Evolutionary conservation across 2,113 vertebrate genomes (phyloP), one percentile per base, ranked within the genome.

Genomic region (Charadrius vociferus): DNA sequence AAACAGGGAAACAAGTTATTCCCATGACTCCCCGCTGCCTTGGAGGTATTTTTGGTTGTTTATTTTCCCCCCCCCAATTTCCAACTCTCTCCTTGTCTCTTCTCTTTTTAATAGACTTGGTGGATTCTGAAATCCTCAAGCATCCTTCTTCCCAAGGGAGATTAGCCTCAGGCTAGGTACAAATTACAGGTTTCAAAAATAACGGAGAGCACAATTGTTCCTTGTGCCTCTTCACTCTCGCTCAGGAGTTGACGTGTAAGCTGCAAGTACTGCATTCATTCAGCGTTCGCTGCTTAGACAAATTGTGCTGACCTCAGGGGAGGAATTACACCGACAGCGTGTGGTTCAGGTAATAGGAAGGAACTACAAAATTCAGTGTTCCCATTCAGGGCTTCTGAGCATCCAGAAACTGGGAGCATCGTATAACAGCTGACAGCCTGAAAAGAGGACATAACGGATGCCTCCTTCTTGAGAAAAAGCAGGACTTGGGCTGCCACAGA

Each of bases 31-130:
- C 79, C 75, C 75, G 4, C 29, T 63, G 82, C 86, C 88, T 41
- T 13, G 50, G 29, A 92, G 74, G 75, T 74, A 55, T 88, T 94
- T 96, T 88, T 53, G 39, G 91, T 74, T 95, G 80, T 73, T 96
- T 96, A 74, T 95, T 88, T 72, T 77, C 82, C 49, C 50, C 81
- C 55, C 81, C 72, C 34, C 16, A 5, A 49, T 71, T 88, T 82
- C 62, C 49, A 58, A 6, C 49, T 86, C 58, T 45, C 58, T 53
- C 81, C 82, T 27, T 29, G 41, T 81, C 82, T 70, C 26, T 34
- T 80, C 55, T 77, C 63, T 86, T 73, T 81, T 81, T 92, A 93
- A 93, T 91, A 86, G 63, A 66, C 36, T 72, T 50, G 34, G 67
- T 74, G 62, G 82, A 15, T 63, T 70, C 74, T 82, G 63, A 89